These are phyloP conservation scores for Rhizoglyphus robini DNA, from an alignment of 1,140 invertebrate genomes.

Conservation along the genomic window DNA sequence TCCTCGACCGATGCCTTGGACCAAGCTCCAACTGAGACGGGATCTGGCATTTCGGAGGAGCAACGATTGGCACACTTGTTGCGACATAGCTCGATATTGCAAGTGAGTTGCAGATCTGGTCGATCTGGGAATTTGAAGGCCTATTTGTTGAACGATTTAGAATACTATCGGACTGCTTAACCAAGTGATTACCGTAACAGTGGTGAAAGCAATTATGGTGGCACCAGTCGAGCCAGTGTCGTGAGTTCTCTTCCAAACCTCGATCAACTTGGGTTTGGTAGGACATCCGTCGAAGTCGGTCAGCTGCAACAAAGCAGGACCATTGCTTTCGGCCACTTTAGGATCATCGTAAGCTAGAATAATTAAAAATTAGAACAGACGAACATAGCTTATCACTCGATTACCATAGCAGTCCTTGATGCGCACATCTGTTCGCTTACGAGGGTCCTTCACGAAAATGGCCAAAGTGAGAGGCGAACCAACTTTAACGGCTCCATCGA, in stretches of 20 bases:
- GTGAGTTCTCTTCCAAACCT: constrained; percentile 46
- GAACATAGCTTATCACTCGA: not conserved
- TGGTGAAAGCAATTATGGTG: constrained; percentile 48
- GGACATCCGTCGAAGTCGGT: constrained; percentile 58
- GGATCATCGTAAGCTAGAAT: constrained; percentile 44
- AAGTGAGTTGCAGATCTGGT: constrained; percentile 55
- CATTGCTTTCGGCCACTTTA: constrained; percentile 44
- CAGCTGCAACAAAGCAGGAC: constrained; percentile 45
- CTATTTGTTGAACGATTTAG: constrained; percentile 28
- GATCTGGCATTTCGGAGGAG: constrained; percentile 17
- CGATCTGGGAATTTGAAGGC: constrained; percentile 58
- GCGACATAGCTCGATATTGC: constrained; percentile 46
- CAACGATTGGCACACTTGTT: constrained; percentile 23
- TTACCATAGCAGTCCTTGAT: constrained; percentile 50
- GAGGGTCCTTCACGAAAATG: constrained; percentile 50
- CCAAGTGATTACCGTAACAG: constrained; percentile 33
- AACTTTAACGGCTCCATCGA: constrained; percentile 49
- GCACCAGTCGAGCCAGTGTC: constrained; percentile 44
- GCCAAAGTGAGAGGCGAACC: constrained; percentile 53
- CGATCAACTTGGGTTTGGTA: constrained; percentile 61
- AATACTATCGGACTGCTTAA: not conserved
- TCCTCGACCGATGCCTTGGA: not conserved
- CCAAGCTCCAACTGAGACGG: constrained; percentile 12
- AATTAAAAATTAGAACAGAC: not conserved
- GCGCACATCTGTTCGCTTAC: constrained; percentile 48